phyloP scores from a whole-genome alignment of 2,113 vertebrate species.

The Notiomystis cincta region DNA sequence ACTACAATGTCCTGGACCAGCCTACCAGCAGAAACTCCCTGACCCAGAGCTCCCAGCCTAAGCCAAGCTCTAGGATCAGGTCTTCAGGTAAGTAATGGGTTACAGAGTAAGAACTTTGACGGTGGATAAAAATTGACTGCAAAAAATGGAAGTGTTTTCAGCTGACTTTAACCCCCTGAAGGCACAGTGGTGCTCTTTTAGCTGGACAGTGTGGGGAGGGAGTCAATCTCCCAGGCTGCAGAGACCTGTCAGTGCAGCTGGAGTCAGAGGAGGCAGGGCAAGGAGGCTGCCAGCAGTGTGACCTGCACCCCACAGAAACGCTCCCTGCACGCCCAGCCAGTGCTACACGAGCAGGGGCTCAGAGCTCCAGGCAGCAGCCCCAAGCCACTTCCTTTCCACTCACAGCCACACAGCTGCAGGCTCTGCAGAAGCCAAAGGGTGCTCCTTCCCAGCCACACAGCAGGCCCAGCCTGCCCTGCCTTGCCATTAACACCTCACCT shows the following conservation, averaged over 20 bases:
- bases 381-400: background rate
- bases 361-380: background rate
- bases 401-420: background rate
- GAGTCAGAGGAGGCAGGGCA: background rate
- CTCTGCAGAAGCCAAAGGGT: background rate
- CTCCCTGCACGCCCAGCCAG: background rate
- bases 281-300: fast-evolving
- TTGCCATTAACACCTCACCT: background rate
- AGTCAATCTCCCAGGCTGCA: background rate
- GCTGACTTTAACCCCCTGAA: background rate
- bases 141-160: fast-evolving
- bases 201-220: background rate
- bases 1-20: fast-evolving
- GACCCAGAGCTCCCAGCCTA: background rate
- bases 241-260: fast-evolving
- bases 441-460: background rate
- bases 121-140: background rate
- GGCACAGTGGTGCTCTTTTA: background rate
- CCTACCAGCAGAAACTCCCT: background rate
- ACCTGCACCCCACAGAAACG: background rate
- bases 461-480: background rate
- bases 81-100: background rate
- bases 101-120: background rate
- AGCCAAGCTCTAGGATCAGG: background rate
- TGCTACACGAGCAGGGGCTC: fast-evolving